These are phyloP conservation scores for Geodia barretti DNA, from an alignment of 37 sponge, comb jelly and placozoan genomes.

Conservation along the genomic window DNA sequence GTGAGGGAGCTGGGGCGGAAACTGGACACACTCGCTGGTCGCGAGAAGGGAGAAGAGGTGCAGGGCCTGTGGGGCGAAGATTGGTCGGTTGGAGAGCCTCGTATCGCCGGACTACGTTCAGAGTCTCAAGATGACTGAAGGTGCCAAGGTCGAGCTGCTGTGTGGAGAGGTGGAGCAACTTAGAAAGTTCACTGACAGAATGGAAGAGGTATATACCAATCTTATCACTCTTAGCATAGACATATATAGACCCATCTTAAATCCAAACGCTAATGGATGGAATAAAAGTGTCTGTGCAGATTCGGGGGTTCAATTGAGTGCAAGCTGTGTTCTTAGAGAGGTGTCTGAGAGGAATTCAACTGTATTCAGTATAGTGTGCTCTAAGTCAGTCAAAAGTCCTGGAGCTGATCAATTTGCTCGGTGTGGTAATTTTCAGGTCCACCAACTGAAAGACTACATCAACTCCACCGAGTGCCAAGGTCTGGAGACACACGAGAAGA, in stretches of 20 bases:
- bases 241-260: too few relatives aligned
- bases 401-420: too few relatives aligned
- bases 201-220: conserved; percentile 18
- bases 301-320: too few relatives aligned
- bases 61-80: conserved; percentile 13
- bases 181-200: background rate
- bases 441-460: conserved; percentile 54
- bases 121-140: conserved; percentile 9
- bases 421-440: conserved; percentile 38
- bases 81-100: conserved; percentile 17
- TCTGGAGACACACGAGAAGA: conserved; percentile 56
- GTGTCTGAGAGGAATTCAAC: too few relatives aligned
- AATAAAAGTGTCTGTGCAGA: too few relatives aligned
- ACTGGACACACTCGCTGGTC: background rate
- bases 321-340: too few relatives aligned
- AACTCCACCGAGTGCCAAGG: conserved; percentile 56
- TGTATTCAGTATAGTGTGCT: too few relatives aligned
- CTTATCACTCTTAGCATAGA: background rate
- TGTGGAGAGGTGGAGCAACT: conserved; percentile 28
- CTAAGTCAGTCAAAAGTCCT: too few relatives aligned
- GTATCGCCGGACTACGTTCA: conserved; percentile 28
- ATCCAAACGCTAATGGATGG: too few relatives aligned
- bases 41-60: background rate
- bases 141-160: conserved; percentile 50
- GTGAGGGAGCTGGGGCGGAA: conserved; percentile 16